Percentiles rank a stretch among this genome's conserved stretches.
Evolutionary conservation across 2,888 invertebrate genomes (phyloP).

Genomic region (Nomada lathburiana): DNA sequence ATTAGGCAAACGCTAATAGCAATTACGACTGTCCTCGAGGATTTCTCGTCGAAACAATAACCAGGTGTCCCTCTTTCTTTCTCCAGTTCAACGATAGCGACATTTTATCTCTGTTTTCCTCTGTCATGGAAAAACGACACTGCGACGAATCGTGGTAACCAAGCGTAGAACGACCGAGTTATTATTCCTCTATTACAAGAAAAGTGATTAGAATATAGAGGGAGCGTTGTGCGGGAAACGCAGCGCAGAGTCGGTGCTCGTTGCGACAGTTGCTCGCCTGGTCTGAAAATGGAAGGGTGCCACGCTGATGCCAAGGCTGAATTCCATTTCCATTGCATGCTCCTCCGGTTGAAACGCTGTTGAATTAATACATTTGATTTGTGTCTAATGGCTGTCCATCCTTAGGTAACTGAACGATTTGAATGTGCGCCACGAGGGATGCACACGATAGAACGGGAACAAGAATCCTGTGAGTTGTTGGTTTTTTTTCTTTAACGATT

Average conservation of each 20-base stretch:
- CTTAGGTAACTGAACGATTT: slow-evolving; percentile 10
- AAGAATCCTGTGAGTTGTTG: not conserved
- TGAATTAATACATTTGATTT: slow-evolving; percentile 36
- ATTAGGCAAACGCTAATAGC: not conserved
- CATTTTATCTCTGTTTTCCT: slow-evolving; percentile 11
- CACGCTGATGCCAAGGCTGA: slow-evolving; percentile 61
- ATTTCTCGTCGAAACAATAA: not conserved
- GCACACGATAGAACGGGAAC: not conserved
- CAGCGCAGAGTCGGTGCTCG: slow-evolving; percentile 8
- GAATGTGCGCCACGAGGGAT: slow-evolving; percentile 2
- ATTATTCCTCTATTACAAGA: slow-evolving; percentile 43
- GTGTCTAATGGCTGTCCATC: slow-evolving; percentile 1
- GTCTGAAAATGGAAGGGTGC: slow-evolving; percentile 61
- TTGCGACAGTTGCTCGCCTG: slow-evolving; percentile 45
- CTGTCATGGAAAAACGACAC: slow-evolving; percentile 3
- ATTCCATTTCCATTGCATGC: slow-evolving; percentile 57
- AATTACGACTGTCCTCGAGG: not conserved
- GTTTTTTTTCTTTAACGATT: not conserved
- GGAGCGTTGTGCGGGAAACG: slow-evolving; percentile 7
- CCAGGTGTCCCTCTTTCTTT: not conserved
- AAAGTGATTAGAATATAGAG: slow-evolving; percentile 48
- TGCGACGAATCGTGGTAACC: slow-evolving; percentile 55
- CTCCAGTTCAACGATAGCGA: not conserved
- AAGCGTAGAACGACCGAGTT: slow-evolving; percentile 39
- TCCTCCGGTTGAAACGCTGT: slow-evolving; percentile 33